Percentiles rank a stretch among this genome's conserved stretches.
These are phyloP conservation scores for Syngnathus acus DNA, from an alignment of 2,797 vertebrate genomes.

Conservation along the genomic window DNA sequence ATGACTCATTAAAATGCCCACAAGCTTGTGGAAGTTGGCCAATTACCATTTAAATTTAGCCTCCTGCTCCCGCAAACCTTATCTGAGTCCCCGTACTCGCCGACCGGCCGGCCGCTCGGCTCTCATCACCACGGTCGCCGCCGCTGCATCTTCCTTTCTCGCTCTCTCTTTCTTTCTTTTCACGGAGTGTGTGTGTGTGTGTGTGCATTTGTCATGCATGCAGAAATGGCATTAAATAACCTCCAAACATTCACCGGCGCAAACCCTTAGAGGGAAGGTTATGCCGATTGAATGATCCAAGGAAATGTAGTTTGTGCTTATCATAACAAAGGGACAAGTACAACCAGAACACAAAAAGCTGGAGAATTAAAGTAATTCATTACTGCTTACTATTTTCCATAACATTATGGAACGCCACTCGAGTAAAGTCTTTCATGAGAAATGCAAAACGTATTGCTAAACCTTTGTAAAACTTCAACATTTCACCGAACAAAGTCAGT, in stretches of 20 bases:
- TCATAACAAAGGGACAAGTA: slow-evolving; percentile 3
- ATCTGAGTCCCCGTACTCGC: slow-evolving; percentile 42
- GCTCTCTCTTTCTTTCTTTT: background rate
- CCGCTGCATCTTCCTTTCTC: slow-evolving; percentile 1
- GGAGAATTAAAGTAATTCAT: background rate
- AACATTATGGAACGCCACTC: background rate
- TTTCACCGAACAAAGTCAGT: no score
- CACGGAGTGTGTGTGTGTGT: background rate
- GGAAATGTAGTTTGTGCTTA: background rate
- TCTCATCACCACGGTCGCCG: slow-evolving; percentile 29
- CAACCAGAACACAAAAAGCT: background rate
- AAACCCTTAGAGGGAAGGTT: background rate
- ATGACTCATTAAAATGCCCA: slow-evolving; percentile 99
- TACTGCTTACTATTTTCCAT: background rate
- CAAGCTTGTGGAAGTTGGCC: slow-evolving; percentile 99
- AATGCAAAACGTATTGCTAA: background rate
- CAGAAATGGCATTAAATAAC: background rate
- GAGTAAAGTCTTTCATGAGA: background rate
- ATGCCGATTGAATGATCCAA: background rate
- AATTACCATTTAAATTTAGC: slow-evolving; percentile 99
- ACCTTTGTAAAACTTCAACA: background rate
- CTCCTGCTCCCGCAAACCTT: slow-evolving; percentile 59
- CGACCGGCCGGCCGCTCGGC: slow-evolving; percentile 9
- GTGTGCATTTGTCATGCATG: background rate
- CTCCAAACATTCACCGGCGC: background rate